A percentile compares a stretch with the other conserved stretches of the same genome.
Conservation (phyloP, 2,113 vertebrate species). For the Scytalopus superciliaris region DNA sequence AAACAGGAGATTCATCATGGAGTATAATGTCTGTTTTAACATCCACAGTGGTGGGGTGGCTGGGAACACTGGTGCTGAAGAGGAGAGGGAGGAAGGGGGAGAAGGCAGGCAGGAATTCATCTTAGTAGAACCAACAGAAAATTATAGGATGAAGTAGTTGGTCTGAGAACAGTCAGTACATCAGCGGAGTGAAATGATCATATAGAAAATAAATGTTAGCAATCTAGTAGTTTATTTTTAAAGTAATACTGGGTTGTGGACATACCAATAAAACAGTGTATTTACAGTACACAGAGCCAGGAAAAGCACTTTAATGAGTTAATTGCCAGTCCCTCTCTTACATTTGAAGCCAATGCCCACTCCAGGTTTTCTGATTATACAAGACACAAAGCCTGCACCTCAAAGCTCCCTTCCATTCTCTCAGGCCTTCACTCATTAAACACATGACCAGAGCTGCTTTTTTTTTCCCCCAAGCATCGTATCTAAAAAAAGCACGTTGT, state of each 20-base stretch:
- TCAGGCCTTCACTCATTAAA: background rate
- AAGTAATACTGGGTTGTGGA: background rate
- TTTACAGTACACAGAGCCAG: background rate
- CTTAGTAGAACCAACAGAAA: background rate
- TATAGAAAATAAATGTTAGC: background rate
- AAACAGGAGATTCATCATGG: slow-evolving; percentile 29
- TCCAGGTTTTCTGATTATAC: background rate
- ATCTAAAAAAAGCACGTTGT: slow-evolving; percentile 15
- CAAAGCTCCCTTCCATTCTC: background rate
- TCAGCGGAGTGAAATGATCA: background rate
- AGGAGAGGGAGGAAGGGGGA: background rate
- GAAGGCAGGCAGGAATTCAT: background rate
- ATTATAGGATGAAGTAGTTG: background rate
- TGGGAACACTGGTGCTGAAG: background rate
- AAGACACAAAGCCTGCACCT: background rate
- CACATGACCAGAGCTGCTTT: background rate
- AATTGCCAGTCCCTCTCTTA: background rate
- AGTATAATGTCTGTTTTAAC: slow-evolving; percentile 33
- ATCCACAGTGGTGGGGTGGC: background rate
- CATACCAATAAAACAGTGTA: background rate
- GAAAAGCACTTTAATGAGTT: background rate
- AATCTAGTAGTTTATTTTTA: background rate
- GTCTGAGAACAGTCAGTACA: background rate
- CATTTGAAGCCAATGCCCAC: background rate
- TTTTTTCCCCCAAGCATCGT: background rate